phyloP scores from a whole-genome alignment of 2,797 vertebrate genomes.

The Gouania willdenowi region DNA sequence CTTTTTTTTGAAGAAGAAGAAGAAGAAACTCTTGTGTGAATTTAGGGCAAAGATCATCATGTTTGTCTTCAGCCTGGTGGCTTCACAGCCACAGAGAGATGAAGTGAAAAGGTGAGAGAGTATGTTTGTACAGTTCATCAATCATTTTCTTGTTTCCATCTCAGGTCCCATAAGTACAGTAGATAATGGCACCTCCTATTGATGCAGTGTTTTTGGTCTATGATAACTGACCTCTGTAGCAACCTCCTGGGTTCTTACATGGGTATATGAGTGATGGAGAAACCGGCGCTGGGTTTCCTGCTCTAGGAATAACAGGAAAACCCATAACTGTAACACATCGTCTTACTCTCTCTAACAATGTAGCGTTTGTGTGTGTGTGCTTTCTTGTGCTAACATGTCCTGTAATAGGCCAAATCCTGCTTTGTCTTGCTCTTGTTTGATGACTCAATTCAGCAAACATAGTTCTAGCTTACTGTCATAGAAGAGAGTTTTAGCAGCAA shows the following conservation, averaged over 20 bases:
- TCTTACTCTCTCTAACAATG: background rate
- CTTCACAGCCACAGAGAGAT: background rate
- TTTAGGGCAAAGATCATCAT: slow-evolving; percentile 39
- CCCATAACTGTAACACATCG: slow-evolving; percentile 37
- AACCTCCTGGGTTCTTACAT: too few relatives aligned
- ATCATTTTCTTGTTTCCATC: slow-evolving; percentile 12
- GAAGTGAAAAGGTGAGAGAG: too few relatives aligned
- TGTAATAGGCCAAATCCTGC: background rate
- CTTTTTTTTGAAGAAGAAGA: too few relatives aligned
- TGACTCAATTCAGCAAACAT: too few relatives aligned
- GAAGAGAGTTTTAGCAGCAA: too few relatives aligned
- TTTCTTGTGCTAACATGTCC: slow-evolving; percentile 4
- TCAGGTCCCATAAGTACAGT: too few relatives aligned
- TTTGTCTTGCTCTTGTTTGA: background rate
- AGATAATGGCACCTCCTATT: too few relatives aligned
- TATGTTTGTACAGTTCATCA: too few relatives aligned
- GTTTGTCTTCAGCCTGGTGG: slow-evolving; percentile 9
- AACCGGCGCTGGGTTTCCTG: slow-evolving; percentile 49
- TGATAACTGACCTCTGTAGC: too few relatives aligned
- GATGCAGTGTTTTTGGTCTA: too few relatives aligned
- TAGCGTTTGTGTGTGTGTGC: background rate
- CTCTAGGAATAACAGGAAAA: slow-evolving; percentile 68
- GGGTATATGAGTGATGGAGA: too few relatives aligned
- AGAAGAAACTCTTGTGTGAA: slow-evolving; percentile 31
- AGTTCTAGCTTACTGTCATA: too few relatives aligned